Evolutionary conservation across 2,797 vertebrate genomes (phyloP).

Genomic region (Anomalospiza imberbis): DNA sequence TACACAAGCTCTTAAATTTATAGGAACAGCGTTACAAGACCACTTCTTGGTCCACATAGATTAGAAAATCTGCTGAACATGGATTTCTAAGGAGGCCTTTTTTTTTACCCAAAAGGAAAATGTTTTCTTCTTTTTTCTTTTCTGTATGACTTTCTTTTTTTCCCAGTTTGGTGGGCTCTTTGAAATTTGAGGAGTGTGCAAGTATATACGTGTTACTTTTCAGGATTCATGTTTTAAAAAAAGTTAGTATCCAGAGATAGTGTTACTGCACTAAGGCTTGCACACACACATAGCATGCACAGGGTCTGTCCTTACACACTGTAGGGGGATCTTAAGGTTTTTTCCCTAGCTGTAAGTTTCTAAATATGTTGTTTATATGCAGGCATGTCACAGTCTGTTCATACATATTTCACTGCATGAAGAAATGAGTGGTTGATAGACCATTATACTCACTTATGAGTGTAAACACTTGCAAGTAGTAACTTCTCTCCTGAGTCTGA

Average conservation of each 20-base stretch:
- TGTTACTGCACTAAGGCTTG: not conserved
- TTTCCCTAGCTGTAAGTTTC: not conserved
- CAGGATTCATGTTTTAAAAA: not conserved
- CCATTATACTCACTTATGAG: not conserved
- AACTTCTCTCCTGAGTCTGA: not conserved
- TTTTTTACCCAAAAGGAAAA: not conserved
- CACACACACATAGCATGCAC: not conserved
- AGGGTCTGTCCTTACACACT: not conserved
- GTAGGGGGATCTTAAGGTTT: not conserved
- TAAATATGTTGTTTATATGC: not conserved
- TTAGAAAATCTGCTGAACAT: not conserved
- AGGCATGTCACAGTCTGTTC: not conserved
- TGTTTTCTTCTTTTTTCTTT: not conserved
- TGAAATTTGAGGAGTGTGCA: not conserved
- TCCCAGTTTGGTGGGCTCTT: not conserved
- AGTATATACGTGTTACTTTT: not conserved
- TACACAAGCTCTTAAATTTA: not conserved
- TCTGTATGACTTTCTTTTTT: not conserved
- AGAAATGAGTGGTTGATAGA: not conserved
- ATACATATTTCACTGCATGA: not conserved
- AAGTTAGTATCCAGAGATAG: not conserved
- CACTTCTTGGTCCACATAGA: not conserved
- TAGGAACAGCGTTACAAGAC: not conserved
- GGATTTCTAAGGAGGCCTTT: not conserved
- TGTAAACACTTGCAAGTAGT: not conserved